A percentile compares a stretch with the other conserved stretches of the same genome.
Evolutionary conservation across 2,888 invertebrate genomes (phyloP).

Genomic region (Malthinus flaveolus): DNA sequence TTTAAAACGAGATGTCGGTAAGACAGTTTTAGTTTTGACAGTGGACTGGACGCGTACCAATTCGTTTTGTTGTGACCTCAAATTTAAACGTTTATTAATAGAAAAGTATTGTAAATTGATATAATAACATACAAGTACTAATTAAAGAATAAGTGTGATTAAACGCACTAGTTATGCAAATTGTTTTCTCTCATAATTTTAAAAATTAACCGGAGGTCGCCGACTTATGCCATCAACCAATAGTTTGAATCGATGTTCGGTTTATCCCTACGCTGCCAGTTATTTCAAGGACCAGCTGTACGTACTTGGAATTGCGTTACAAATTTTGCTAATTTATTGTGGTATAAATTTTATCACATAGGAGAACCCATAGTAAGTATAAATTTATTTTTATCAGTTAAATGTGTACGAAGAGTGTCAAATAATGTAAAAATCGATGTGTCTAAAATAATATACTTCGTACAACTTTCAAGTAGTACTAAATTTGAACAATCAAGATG

Average conservation of each 20-base stretch:
- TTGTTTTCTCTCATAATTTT: constrained; percentile 40
- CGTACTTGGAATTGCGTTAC: constrained; percentile 71
- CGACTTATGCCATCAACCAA: constrained; percentile 45
- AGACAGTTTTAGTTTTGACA: too few relatives aligned
- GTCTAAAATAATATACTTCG: not conserved
- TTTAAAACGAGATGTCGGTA: too few relatives aligned
- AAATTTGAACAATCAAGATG: not conserved
- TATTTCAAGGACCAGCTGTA: constrained; percentile 69
- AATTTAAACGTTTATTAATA: constrained; percentile 1
- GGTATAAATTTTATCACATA: constrained; percentile 61
- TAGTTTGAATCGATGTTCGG: constrained; percentile 71
- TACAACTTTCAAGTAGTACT: not conserved
- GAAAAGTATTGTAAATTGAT: not conserved
- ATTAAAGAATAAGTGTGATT: not conserved
- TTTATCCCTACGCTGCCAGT: constrained; percentile 65
- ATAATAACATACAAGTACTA: not conserved
- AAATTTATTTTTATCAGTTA: constrained; percentile 8
- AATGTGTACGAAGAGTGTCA: too few relatives aligned
- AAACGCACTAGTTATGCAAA: not conserved
- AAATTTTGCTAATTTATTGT: constrained; percentile 63
- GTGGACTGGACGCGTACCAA: too few relatives aligned
- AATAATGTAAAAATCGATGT: not conserved
- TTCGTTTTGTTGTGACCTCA: not conserved
- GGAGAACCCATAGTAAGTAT: constrained; percentile 50
- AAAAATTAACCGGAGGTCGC: constrained; percentile 34